phyloP scores from a whole-genome alignment of 2,797 vertebrate species.

The Pipistrellus kuhlii region DNA sequence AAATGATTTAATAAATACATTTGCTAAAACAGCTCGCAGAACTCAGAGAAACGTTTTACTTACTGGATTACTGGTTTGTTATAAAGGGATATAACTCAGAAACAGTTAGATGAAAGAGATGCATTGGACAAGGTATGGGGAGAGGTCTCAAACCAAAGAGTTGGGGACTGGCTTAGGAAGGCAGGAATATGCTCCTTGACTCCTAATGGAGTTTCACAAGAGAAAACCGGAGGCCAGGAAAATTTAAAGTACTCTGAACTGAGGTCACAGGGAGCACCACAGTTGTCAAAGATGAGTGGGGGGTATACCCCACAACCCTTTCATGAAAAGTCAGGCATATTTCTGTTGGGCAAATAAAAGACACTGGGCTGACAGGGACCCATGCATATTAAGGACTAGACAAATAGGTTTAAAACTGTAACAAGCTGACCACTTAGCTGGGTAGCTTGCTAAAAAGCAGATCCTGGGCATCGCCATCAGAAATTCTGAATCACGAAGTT shows the following conservation, averaged over 20 bases:
- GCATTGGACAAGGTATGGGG: not conserved
- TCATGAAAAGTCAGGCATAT: not conserved
- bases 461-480: not conserved
- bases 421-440: not conserved
- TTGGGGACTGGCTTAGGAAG: not conserved
- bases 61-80: not conserved
- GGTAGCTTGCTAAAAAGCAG: not conserved
- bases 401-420: not conserved
- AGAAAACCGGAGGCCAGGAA: not conserved
- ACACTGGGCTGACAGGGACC: too few species aligned
- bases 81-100: not conserved
- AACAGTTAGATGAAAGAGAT: not conserved
- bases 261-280: not conserved
- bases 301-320: not conserved
- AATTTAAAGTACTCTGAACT: not conserved
- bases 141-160: not conserved
- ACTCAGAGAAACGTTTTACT: not conserved
- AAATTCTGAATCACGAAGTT: not conserved
- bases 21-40: not conserved
- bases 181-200: not conserved
- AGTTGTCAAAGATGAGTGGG: not conserved
- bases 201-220: not conserved
- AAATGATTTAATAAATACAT: not conserved
- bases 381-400: not conserved
- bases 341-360: not conserved